Conservation (phyloP, 1,140 invertebrate species). For the Drosophila sturtevanti region DNA sequence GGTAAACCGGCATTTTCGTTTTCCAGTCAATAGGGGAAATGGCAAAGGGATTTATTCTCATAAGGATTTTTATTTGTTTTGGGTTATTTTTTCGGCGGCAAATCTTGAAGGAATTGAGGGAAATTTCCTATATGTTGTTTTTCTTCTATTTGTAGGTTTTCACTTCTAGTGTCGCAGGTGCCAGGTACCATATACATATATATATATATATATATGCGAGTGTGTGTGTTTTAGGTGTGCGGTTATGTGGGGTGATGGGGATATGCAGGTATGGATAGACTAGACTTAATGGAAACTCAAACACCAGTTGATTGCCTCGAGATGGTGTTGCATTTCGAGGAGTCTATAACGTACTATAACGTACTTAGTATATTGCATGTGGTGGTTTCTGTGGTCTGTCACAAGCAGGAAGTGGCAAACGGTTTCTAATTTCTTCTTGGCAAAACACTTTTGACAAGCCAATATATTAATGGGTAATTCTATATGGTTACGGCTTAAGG, state of each 20-base stretch:
- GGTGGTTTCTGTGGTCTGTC: constrained; percentile 58
- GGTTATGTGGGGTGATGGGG: neutral
- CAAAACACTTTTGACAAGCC: constrained; percentile 55
- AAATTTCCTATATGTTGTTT: neutral
- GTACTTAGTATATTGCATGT: constrained; percentile 62
- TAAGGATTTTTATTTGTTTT: constrained; percentile 54
- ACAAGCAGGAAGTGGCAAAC: constrained; percentile 21
- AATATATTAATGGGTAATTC: constrained; percentile 44
- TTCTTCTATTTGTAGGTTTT: constrained; percentile 6
- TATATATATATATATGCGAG: no score
- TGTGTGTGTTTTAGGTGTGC: constrained; percentile 6
- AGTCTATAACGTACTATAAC: constrained; percentile 14
- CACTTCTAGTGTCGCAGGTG: constrained; percentile 22
- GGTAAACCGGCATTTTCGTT: constrained; percentile 42
- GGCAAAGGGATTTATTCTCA: neutral
- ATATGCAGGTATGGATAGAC: constrained; percentile 4
- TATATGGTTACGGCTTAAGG: constrained; percentile 6
- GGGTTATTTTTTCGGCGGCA: constrained; percentile 63
- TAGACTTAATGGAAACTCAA: constrained; percentile 72
- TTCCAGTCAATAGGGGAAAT: constrained; percentile 10
- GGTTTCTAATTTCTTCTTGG: constrained; percentile 55
- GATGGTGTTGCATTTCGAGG: constrained; percentile 50
- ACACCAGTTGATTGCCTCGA: constrained; percentile 73
- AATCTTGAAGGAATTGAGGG: constrained; percentile 17
- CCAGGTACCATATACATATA: constrained; percentile 12